Conservation (phyloP, 1,140 invertebrate species). For the Choristoneura fumiferana region DNA sequence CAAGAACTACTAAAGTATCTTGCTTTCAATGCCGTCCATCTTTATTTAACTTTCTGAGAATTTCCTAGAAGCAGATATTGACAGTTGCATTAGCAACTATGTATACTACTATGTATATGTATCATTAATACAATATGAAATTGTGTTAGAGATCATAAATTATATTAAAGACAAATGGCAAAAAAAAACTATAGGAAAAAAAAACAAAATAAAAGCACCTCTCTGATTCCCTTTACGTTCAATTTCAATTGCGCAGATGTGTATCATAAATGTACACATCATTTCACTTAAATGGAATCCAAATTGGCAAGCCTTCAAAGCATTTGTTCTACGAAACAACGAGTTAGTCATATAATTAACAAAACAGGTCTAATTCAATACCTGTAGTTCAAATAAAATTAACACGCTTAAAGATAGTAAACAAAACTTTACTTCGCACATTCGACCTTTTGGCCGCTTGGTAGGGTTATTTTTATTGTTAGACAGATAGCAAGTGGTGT, state of each 20-base stretch:
- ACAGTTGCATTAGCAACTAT: too few relatives aligned
- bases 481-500: slow-evolving; percentile 15
- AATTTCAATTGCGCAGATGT: neutral
- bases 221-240: too few relatives aligned
- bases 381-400: neutral
- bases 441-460: slow-evolving; percentile 2
- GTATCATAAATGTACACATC: neutral
- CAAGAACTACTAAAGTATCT: too few relatives aligned
- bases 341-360: neutral
- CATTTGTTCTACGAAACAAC: neutral
- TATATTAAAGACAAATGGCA: too few relatives aligned
- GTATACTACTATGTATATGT: too few relatives aligned
- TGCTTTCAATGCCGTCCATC: too few relatives aligned
- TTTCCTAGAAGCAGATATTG: too few relatives aligned
- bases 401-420: neutral
- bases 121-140: too few relatives aligned
- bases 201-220: too few relatives aligned
- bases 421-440: neutral
- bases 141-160: too few relatives aligned
- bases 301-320: neutral
- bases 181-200: too few relatives aligned
- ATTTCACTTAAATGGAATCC: slow-evolving; percentile 5
- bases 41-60: too few relatives aligned
- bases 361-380: neutral
- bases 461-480: slow-evolving; percentile 14